Base-by-base conservation (phyloP, 2,888 invertebrate genomes). In the Empis livida region DNA sequence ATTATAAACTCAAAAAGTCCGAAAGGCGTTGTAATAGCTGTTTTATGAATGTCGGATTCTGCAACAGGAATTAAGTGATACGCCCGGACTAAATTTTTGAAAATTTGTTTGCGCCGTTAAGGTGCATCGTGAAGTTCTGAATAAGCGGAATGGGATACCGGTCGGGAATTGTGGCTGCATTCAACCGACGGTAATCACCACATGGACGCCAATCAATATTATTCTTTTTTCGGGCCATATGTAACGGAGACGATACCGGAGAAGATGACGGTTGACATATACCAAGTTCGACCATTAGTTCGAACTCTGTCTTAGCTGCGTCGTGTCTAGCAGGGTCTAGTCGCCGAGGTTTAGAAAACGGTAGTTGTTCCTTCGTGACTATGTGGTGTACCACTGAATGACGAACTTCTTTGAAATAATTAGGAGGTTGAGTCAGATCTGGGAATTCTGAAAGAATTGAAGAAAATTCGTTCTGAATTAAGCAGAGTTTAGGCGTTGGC, bases 1-100 rank as follows among this genome's bases (percentile, higher is more conserved):
- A n/a, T n/a, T n/a, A n/a, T n/a, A n/a, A n/a, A 60, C 48, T 62
- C 61, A 44, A 56, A 64, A 2, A 62, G 47, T 4, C 61, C 62
- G 46, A 63, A 62, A 0, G 62, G 61, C 1, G 61, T 63, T 2
- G 48, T 58, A 9, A 63, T 57, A 8, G 43, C 40, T 3, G 47
- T 47, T 40, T 47, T 47, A 2, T 31, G 20, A 15, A 47, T 39
- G 14, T 46, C 39, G 9, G 14, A 8, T 5, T 23, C 8, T 4
- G n/a, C 37, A 1, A 47, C 31, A 1, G 43, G 31, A 5, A 43
- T 38, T 23, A 60, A 56, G 38, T 57, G 55, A 46, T 52, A 63
- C 4, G 59, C 61, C 13, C 45, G 38, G 3, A 42, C 38, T 14
- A 60, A 4, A 57, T 47, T 11, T 44, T 54, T 5, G 57, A 55